Evolutionary conservation across 2,797 vertebrate species (phyloP), one percentile per base, ranked within the genome.

Genomic region (Paratrypauchen microcephalus): DNA sequence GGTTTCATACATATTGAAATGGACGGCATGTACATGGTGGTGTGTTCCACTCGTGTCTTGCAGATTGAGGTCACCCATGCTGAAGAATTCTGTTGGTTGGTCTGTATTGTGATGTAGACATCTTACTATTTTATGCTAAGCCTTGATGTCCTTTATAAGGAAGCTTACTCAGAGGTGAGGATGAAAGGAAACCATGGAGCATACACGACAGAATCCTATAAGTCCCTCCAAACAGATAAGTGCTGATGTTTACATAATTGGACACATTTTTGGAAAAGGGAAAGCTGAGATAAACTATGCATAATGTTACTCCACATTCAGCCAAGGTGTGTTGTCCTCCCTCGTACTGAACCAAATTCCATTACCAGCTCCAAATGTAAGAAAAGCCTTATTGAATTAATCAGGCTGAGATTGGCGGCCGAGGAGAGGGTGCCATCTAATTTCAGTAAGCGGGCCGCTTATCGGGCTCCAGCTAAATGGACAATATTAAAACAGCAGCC

Each of bases 401-500:
- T 93, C 89, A 91, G 72, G 88, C 87, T 79, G 81, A 83, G 86
- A 87, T 87, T 88, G 81, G 83, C 83, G 69, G 79, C 78, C 47
- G 65, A 79, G 83, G 69, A 90, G 81, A 88, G 81, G 81, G 85
- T 89, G 83, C 84, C 86, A 87, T 92, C 87, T 92, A 84, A 89
- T 92, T 92, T 91, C 85, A 84, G 79, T 89, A 86, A 90, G 85
- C 86, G 77, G 76, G 82, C 74, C 75, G 84, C 83, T 92, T 93
- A 86, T 91, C 87, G 72, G 82, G 79, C 86, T 86, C 87, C 80
- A 70, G 86, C 88, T 92, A 92, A 94, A 94, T 93, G 92, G 92
- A 91, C 93, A 90, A 92, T 92, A 93, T 94, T 94, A 92, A 91
- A 91, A 93, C 91, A 86, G 86, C 89, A 93, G 91, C 88, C 77